Base-by-base conservation (phyloP, 2,113 vertebrate species). In the Hemicordylus capensis region DNA sequence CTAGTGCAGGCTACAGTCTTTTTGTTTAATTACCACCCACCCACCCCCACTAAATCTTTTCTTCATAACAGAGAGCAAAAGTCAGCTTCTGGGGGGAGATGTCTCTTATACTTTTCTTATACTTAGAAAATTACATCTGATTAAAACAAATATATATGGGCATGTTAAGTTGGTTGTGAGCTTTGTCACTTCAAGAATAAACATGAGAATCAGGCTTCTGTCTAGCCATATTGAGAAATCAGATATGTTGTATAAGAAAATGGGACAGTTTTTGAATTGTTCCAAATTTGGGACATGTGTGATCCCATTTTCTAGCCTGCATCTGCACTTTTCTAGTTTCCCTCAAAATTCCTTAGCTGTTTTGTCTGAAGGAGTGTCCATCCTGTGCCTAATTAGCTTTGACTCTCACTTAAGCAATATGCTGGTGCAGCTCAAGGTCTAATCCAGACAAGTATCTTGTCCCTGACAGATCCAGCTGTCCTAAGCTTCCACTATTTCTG, bases 111-210 rank as follows among this genome's bases (percentile, higher is more conserved):
- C 78, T n/a, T n/a, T n/a, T n/a, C 89, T 83, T 37, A 70, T 46
- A 81, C 90, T 90, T 67, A 90, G 75, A 84, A 1, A 9, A 76
- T 83, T 14, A 83, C 48, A 3, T 92, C 87, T 76, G 91, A 89
- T 90, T 86, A 87, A 90, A 92, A 7, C 54, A 37, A 82, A 61
- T n/a, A 79, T 84, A 17, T 89, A 78, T 88, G 51, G 80, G 83
- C 87, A 88, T 79, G 72, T 46, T 51, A 19, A 46, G 20, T 46
- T 51, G 56, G 70, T 31, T 28, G 12, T 63, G 31, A 48, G 42
- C 10, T 34, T 58, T 73, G 19, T 59, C 20, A 12, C n/a, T 63
- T 26, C n/a, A 34, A 15, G 69, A 59, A 58, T 59, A 26, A 81
- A 42, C 22, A 31, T 44, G 51, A 73, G 42, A 6, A 59, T 34